Conservation (phyloP, 23 tunicate species). For the Trididemnum nubilum region DNA sequence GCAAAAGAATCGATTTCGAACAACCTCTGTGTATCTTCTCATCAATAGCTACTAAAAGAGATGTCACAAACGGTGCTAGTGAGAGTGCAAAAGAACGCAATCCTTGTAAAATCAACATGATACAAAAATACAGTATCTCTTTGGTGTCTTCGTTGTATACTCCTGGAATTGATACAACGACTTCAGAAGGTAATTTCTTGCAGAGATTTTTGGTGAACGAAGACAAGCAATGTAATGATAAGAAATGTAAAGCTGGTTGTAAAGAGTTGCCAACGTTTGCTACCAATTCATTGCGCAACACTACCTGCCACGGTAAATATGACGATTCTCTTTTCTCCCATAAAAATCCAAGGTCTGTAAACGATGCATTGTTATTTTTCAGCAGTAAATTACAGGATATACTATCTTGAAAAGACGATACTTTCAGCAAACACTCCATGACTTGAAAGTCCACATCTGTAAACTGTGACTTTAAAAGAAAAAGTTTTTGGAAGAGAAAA, state of each 20-base stretch:
- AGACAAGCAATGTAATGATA: conserved; percentile 11
- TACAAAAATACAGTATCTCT: conserved; percentile 17
- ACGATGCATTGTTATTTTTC: background rate
- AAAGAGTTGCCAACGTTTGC: background rate
- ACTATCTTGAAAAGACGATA: background rate
- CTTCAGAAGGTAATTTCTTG: conserved; percentile 18
- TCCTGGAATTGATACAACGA: background rate
- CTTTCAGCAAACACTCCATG: background rate
- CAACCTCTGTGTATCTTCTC: background rate
- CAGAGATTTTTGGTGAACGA: background rate
- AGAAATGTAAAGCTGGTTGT: conserved; percentile 6
- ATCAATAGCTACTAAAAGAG: conserved; percentile 3
- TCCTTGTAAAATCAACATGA: background rate
- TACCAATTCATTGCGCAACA: background rate
- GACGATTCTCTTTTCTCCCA: background rate
- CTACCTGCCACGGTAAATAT: conserved; percentile 1
- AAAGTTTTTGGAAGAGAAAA: background rate
- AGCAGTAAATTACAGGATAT: background rate
- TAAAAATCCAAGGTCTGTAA: background rate
- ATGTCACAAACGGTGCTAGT: background rate
- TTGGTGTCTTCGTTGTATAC: conserved; percentile 11
- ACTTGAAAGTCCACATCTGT: background rate
- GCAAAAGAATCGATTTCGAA: background rate
- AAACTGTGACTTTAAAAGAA: background rate
- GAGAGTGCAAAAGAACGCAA: background rate